Evolutionary conservation across 1,140 invertebrate species (phyloP).

Genomic region (Brachystomella parvula): DNA sequence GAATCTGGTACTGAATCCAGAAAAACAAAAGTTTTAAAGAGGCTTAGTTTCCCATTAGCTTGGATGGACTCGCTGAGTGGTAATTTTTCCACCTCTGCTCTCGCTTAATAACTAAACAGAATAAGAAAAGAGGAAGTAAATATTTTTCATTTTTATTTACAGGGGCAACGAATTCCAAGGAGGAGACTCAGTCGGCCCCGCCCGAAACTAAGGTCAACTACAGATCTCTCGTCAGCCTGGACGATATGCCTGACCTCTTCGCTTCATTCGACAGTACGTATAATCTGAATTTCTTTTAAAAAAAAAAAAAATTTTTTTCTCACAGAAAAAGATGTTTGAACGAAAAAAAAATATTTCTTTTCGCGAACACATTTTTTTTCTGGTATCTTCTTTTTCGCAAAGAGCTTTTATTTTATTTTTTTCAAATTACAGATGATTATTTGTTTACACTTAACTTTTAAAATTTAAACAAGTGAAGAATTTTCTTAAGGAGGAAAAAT

Average conservation of each 20-base stretch:
- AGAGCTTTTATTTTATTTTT: too few relatives aligned
- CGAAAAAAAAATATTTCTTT: too few relatives aligned
- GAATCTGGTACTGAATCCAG: constrained; percentile 34
- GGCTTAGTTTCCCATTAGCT: constrained; percentile 79
- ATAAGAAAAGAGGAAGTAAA: background rate
- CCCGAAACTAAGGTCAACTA: constrained; percentile 65
- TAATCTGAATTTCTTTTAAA: too few relatives aligned
- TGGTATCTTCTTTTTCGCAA: too few relatives aligned
- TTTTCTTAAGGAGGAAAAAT: too few relatives aligned
- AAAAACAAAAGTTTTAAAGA: constrained; percentile 61
- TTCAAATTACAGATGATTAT: too few relatives aligned
- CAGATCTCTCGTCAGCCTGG: constrained; percentile 82
- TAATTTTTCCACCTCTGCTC: background rate
- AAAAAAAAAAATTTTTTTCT: too few relatives aligned
- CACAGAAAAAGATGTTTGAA: too few relatives aligned
- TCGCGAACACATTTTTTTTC: too few relatives aligned
- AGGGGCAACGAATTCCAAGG: constrained; percentile 40
- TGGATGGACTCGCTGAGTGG: constrained; percentile 62
- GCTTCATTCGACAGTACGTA: constrained; percentile 90
- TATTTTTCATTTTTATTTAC: background rate
- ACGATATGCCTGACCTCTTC: constrained; percentile 89
- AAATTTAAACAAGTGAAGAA: too few relatives aligned
- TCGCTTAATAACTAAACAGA: too few relatives aligned
- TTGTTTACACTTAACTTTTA: too few relatives aligned
- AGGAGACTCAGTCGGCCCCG: constrained; percentile 42